Conservation (phyloP, 1,140 invertebrate genomes). For the Caerostris darwini region DNA sequence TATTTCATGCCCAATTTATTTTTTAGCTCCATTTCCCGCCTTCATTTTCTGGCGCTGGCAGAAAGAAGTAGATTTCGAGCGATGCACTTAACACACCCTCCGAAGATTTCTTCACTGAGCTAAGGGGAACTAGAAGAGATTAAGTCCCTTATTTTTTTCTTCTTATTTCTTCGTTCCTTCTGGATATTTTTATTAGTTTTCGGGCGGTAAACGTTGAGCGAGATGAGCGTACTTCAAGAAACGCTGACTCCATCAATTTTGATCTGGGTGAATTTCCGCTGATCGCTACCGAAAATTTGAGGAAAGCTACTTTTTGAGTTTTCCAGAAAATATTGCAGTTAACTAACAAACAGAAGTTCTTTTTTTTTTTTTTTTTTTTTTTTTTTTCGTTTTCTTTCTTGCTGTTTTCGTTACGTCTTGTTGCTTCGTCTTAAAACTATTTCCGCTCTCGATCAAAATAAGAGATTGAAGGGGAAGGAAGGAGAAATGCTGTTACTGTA, state of each 20-base stretch:
- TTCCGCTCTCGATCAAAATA: constrained; percentile 28
- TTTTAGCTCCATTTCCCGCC: constrained; percentile 43
- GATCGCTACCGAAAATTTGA: constrained; percentile 49
- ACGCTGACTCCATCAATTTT: constrained; percentile 53
- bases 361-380: background rate
- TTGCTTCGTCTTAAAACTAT: background rate
- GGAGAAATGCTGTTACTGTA: background rate
- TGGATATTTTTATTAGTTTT: constrained; percentile 54
- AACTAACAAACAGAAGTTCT: background rate
- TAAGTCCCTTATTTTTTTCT: background rate
- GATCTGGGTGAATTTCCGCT: constrained; percentile 47
- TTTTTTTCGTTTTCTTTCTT: background rate
- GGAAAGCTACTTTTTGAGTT: constrained; percentile 31
- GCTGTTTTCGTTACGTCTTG: background rate
- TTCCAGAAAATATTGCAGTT: constrained; percentile 21
- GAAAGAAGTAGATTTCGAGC: constrained; percentile 21
- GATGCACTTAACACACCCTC: constrained; percentile 60
- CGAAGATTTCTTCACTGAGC: constrained; percentile 45
- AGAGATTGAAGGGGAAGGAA: constrained; percentile 1
- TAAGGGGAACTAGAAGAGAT: constrained; percentile 1
- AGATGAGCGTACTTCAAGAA: constrained; percentile 38
- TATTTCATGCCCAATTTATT: constrained; percentile 66
- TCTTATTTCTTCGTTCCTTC: background rate
- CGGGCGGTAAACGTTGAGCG: background rate
- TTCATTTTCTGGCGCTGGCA: background rate